Evolutionary conservation across 2,888 invertebrate species (phyloP).

Genomic region (Galerucella calmariensis): DNA sequence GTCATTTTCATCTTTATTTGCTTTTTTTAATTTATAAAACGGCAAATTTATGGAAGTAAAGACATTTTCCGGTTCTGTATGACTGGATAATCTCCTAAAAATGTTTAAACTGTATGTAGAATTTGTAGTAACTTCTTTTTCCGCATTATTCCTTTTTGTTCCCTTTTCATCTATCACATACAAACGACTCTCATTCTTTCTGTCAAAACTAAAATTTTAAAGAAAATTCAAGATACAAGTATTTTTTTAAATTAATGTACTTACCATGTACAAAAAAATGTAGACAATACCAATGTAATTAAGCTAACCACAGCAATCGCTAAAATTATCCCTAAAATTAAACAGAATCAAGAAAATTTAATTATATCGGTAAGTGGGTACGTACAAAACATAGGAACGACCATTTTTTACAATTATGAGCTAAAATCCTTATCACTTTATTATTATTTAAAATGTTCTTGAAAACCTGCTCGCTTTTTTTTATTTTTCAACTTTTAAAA

Average conservation of each 20-base stretch:
- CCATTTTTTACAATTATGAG: slow-evolving; percentile 23
- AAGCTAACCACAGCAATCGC: slow-evolving; percentile 26
- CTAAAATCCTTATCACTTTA: not conserved
- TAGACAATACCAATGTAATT: slow-evolving; percentile 30
- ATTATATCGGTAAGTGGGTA: slow-evolving; percentile 7
- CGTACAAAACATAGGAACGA: slow-evolving; percentile 33
- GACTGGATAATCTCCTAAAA: slow-evolving; percentile 26
- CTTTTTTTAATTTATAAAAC: slow-evolving; percentile 23
- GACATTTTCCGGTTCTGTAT: slow-evolving; percentile 25
- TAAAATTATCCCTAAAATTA: slow-evolving; percentile 37
- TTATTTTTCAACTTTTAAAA: slow-evolving; percentile 13
- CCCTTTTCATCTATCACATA: slow-evolving; percentile 34
- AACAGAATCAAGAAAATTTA: not conserved
- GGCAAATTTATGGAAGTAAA: slow-evolving; percentile 40
- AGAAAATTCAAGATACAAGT: not conserved
- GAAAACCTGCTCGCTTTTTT: not conserved
- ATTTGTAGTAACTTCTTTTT: slow-evolving; percentile 22
- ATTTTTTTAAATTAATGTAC: slow-evolving; percentile 7
- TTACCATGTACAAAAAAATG: slow-evolving; percentile 40
- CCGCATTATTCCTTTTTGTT: slow-evolving; percentile 17
- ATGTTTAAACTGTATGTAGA: slow-evolving; percentile 32
- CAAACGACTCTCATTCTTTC: slow-evolving; percentile 23
- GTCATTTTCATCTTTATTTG: slow-evolving; percentile 16
- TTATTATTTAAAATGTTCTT: not conserved
- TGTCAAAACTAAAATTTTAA: slow-evolving; percentile 26